These are phyloP conservation scores for Pollenia griseotomentosa DNA, from an alignment of 2,888 invertebrate species.

Conservation along the genomic window DNA sequence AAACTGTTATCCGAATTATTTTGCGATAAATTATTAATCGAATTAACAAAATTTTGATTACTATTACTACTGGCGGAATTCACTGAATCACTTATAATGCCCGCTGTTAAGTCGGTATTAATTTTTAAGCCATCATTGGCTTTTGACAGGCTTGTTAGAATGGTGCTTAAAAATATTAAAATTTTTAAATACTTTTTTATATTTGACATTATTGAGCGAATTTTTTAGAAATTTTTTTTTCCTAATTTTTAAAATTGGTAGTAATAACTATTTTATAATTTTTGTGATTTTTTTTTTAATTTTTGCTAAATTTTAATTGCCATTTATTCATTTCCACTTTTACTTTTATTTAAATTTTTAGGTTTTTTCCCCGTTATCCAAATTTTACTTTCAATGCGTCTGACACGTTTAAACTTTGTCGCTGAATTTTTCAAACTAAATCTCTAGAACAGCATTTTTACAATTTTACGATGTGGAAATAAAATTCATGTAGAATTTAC, in stretches of 20 bases:
- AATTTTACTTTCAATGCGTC: conserved; percentile 47
- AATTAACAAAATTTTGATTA: conserved; percentile 50
- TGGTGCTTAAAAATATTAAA: conserved; percentile 51
- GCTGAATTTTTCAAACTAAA: conserved; percentile 65
- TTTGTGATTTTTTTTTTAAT: background rate
- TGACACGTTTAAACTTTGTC: conserved; percentile 64
- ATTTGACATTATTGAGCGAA: conserved; percentile 18
- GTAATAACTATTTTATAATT: background rate
- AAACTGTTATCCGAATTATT: conserved; percentile 22
- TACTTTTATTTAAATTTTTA: conserved; percentile 31
- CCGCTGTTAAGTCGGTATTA: conserved; percentile 75
- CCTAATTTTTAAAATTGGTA: background rate
- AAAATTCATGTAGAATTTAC: conserved; percentile 56
- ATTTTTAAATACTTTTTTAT: conserved; percentile 63
- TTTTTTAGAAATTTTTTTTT: conserved; percentile 15
- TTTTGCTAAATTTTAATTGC: conserved; percentile 12
- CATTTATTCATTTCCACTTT: conserved; percentile 49
- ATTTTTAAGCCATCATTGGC: conserved; percentile 71
- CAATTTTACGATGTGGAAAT: conserved; percentile 58
- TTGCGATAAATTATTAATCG: conserved; percentile 17
- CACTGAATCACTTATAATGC: conserved; percentile 57
- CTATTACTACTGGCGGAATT: conserved; percentile 48
- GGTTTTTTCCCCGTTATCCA: conserved; percentile 39
- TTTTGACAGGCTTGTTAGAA: conserved; percentile 2
- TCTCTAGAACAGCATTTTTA: conserved; percentile 56